phyloP scores from a whole-genome alignment of 2,113 vertebrate species.

The Alaudala cheleensis region DNA sequence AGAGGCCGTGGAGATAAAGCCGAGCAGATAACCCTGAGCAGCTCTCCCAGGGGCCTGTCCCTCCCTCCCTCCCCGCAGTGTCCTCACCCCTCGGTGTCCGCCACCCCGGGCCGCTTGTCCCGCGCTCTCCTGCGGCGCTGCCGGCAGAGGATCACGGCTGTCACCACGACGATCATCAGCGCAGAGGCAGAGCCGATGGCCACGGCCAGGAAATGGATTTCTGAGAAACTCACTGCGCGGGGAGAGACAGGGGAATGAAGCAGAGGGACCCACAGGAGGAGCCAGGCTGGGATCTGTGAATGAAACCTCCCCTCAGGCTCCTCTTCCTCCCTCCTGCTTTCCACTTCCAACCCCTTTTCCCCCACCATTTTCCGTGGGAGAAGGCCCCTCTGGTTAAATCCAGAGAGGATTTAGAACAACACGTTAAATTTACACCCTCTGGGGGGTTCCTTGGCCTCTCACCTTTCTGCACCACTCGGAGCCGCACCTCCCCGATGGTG shows the following conservation, averaged over 20 bases:
- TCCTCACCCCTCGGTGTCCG: constrained; percentile 83
- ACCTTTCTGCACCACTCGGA: constrained; percentile 83
- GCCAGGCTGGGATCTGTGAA: background rate
- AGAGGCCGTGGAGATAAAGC: accelerated
- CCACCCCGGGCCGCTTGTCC: constrained; percentile 53
- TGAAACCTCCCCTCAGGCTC: background rate
- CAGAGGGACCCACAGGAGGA: background rate
- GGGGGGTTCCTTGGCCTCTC: background rate
- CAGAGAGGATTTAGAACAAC: background rate
- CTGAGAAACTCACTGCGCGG: constrained; percentile 83
- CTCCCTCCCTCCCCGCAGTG: background rate
- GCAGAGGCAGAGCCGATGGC: constrained; percentile 81
- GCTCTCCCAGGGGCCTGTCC: background rate
- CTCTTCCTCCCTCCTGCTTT: background rate
- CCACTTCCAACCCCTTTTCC: background rate
- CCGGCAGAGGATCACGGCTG: constrained; percentile 70
- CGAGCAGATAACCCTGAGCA: too few species aligned
- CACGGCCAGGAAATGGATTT: constrained; percentile 83
- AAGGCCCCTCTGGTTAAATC: background rate
- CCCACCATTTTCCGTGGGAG: background rate
- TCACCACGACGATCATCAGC: constrained; percentile 78
- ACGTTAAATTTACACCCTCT: accelerated
- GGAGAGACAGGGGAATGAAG: background rate
- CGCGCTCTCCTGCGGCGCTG: constrained; percentile 70
- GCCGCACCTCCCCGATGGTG: constrained; percentile 77